A percentile compares a stretch with the other conserved stretches of the same genome.
Conservation (phyloP, 2,888 invertebrate genomes). For the Timema cristinae region DNA sequence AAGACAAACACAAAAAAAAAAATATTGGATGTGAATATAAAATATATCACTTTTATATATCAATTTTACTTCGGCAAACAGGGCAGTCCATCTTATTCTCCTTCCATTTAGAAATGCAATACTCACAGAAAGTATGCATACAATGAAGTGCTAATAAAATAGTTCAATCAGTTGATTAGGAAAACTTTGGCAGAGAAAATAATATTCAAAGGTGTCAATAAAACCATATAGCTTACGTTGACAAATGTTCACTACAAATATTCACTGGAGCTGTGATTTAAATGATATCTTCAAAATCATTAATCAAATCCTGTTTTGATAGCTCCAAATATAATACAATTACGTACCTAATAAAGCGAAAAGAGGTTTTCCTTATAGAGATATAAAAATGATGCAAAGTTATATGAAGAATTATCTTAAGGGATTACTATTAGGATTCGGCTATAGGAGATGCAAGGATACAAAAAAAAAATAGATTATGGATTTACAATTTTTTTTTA, state of each 20-base stretch:
- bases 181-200: neutral
- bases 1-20: too few species aligned
- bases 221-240: conserved; percentile 40
- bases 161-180: neutral
- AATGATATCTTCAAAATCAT: conserved; percentile 55
- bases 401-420: too few species aligned
- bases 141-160: conserved; percentile 60
- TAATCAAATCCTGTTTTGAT: conserved; percentile 35
- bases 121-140: conserved; percentile 69
- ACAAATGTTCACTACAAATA: conserved; percentile 70
- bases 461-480: too few species aligned
- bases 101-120: conserved; percentile 67
- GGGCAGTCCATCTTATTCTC: conserved; percentile 67
- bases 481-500: too few species aligned
- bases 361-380: too few species aligned
- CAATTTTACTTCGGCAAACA: conserved; percentile 55
- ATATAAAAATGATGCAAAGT: too few species aligned
- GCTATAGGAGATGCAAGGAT: too few species aligned
- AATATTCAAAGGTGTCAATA: neutral
- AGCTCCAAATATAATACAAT: too few species aligned
- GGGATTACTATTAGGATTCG: too few species aligned
- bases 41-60: too few species aligned
- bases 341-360: too few species aligned
- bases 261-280: conserved; percentile 70
- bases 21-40: too few species aligned